Percentiles rank a stretch among this genome's conserved stretches.
phyloP scores from a whole-genome alignment of 1,140 invertebrate genomes.

The Cotesia glomerata region DNA sequence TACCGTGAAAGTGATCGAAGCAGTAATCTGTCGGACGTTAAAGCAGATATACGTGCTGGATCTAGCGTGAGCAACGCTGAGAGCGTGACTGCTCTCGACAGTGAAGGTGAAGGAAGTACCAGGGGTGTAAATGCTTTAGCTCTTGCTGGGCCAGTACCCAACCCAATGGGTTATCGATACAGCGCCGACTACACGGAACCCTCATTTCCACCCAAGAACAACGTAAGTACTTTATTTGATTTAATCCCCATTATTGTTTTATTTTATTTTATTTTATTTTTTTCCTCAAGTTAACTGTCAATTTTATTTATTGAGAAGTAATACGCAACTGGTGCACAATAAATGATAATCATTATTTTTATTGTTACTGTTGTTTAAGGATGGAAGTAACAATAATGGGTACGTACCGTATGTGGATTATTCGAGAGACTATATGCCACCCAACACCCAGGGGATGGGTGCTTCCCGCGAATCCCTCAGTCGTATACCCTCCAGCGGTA shows the following conservation, averaged over 20 bases:
- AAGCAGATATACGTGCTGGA: conserved; percentile 84
- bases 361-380: conserved; percentile 59
- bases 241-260: conserved; percentile 39
- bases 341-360: conserved; percentile 30
- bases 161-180: conserved; percentile 79
- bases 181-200: conserved; percentile 87
- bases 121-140: conserved; percentile 71
- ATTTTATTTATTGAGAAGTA: background rate
- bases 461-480: conserved; percentile 64
- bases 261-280: background rate
- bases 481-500: conserved; percentile 63
- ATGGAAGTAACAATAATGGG: conserved; percentile 84
- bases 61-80: conserved; percentile 77
- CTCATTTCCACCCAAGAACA: conserved; percentile 75
- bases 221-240: conserved; percentile 53
- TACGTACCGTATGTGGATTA: conserved; percentile 91
- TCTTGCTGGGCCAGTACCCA: conserved; percentile 77
- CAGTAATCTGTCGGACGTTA: conserved; percentile 89
- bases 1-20: conserved; percentile 86
- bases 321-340: conserved; percentile 6
- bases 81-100: conserved; percentile 67
- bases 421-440: conserved; percentile 82
- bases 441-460: conserved; percentile 65
- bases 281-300: background rate
- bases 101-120: conserved; percentile 63